Conservation (phyloP, 2,797 vertebrate genomes). For the Pyrrhura leucotis region DNA sequence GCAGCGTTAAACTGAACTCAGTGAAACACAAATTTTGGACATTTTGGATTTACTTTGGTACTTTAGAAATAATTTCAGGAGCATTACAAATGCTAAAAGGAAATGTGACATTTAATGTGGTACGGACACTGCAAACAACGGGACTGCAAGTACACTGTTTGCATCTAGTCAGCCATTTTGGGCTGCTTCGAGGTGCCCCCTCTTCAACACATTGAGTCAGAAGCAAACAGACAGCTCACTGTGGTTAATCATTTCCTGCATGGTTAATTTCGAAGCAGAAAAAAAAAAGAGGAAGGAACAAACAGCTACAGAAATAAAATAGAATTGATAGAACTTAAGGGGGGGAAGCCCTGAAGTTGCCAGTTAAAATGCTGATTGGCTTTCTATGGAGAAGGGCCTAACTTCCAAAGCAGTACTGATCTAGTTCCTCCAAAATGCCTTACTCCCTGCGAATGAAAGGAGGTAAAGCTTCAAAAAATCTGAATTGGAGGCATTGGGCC, state of each 20-base stretch:
- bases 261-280: conserved; percentile 75
- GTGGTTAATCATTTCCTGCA: conserved; percentile 79
- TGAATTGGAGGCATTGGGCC: background rate
- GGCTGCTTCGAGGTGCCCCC: background rate
- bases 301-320: conserved; percentile 48
- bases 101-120: background rate
- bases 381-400: background rate
- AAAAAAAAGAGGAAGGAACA: conserved; percentile 63
- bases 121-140: background rate
- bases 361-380: background rate
- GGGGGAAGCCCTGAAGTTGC: background rate
- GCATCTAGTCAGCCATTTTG: conserved; percentile 62
- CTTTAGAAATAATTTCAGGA: background rate
- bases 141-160: background rate
- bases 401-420: background rate
- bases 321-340: background rate
- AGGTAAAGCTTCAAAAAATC: background rate
- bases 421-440: background rate
- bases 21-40: background rate
- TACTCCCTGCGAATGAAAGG: background rate
- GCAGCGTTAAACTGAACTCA: background rate
- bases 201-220: conserved; percentile 62
- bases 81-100: background rate
- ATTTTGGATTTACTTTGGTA: background rate
- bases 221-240: conserved; percentile 67